Percentiles rank a stretch among this genome's conserved stretches.
These are phyloP conservation scores for Akabosia matsudoensis DNA, from an alignment of 1,140 invertebrate species.

Conservation along the genomic window DNA sequence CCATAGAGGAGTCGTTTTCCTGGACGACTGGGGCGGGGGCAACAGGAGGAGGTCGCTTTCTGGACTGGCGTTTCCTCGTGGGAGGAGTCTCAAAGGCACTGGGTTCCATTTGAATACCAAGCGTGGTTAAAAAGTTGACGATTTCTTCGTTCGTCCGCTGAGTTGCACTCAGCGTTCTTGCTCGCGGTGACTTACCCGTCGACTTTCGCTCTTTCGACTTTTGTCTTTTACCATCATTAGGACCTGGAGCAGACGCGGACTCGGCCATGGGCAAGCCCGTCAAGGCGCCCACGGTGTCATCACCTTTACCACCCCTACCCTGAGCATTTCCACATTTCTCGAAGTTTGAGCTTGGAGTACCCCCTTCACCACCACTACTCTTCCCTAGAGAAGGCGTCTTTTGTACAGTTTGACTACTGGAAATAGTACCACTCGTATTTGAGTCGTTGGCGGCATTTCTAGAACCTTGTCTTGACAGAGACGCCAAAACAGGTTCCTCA, in stretches of 20 bases:
- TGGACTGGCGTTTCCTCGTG: neutral
- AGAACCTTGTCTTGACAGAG: no score
- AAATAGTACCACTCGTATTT: no score
- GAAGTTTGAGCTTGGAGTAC: slow-evolving; percentile 3
- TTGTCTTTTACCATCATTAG: neutral
- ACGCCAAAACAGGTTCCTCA: no score
- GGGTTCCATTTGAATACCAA: slow-evolving; percentile 21
- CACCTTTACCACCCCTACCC: neutral
- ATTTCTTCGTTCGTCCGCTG: slow-evolving; percentile 28
- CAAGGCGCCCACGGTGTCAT: neutral
- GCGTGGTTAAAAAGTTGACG: slow-evolving; percentile 23
- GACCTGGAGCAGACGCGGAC: neutral
- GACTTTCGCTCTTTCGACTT: neutral
- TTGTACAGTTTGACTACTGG: no score
- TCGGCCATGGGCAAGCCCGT: neutral
- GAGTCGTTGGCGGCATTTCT: no score
- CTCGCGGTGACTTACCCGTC: neutral
- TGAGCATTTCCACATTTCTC: neutral
- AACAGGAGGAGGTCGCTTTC: neutral
- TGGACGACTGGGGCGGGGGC: neutral
- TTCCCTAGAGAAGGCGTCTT: no score
- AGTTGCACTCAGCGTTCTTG: neutral
- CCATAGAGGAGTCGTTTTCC: neutral
- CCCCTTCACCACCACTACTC: no score
- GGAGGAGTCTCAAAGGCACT: slow-evolving; percentile 10